These are phyloP conservation scores for Geococcyx californianus DNA, from an alignment of 2,113 vertebrate genomes.

Conservation along the genomic window DNA sequence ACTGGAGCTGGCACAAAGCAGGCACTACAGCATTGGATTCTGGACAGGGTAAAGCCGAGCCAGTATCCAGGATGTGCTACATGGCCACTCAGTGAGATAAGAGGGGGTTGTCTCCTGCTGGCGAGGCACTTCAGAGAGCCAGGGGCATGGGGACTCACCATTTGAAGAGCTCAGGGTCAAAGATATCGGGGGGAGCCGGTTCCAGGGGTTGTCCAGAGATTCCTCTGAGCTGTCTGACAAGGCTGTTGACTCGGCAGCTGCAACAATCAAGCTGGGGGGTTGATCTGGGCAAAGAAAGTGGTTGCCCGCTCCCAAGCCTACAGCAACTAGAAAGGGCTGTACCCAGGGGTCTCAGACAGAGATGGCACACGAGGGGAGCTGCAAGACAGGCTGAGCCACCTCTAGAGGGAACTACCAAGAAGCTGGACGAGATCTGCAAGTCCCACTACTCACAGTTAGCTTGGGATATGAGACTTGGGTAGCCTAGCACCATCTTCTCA, in stretches of 20 bases:
- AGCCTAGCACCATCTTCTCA: not conserved
- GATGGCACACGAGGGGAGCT: not conserved
- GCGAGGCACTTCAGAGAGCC: not conserved
- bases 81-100: not conserved
- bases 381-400: not conserved
- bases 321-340: not conserved
- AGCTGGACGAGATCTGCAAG: not conserved
- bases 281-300: not conserved
- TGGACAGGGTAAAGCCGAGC: not conserved
- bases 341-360: not conserved
- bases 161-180: slow-evolving; percentile 17
- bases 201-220: slow-evolving; percentile 51
- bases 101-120: not conserved
- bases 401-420: not conserved
- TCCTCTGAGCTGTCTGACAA: not conserved
- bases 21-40: not conserved
- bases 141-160: not conserved
- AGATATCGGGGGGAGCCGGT: not conserved
- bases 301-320: not conserved
- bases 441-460: not conserved
- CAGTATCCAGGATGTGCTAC: not conserved
- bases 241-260: not conserved
- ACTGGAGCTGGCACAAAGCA: not conserved
- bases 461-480: not conserved
- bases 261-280: not conserved